Evolutionary conservation across 2,888 invertebrate species (phyloP).

Genomic region (Drosophila borealis): DNA sequence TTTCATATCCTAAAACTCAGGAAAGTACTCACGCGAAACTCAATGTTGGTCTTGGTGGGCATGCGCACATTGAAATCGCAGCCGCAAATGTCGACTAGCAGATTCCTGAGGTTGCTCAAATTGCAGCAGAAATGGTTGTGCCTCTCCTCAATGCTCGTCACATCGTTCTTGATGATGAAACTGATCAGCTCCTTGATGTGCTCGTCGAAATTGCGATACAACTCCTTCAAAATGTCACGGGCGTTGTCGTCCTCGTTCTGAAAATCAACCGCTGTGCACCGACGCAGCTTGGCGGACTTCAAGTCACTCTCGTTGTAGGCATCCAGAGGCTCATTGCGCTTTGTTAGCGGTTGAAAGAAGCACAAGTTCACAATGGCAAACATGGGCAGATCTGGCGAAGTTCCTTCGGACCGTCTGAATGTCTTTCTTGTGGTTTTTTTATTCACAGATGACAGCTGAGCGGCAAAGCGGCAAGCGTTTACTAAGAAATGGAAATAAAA

Average conservation of each 20-base stretch:
- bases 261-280: conserved; percentile 33
- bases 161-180: conserved; percentile 40
- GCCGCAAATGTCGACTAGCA: conserved; percentile 67
- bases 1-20: not conserved
- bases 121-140: conserved; percentile 70
- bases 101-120: conserved; percentile 66
- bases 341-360: conserved; percentile 51
- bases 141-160: conserved; percentile 39
- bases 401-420: rapidly evolving
- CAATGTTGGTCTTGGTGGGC: conserved; percentile 74
- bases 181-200: conserved; percentile 49
- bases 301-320: conserved; percentile 44
- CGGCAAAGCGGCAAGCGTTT: conserved; percentile 60
- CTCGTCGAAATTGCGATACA: conserved; percentile 62
- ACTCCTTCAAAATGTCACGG: conserved; percentile 32
- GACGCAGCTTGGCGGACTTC: conserved; percentile 31
- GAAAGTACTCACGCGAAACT: conserved; percentile 62
- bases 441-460: conserved; percentile 1
- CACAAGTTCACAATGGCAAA: conserved; percentile 67
- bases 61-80: conserved; percentile 72
- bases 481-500: conserved; percentile 27
- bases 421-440: not conserved
- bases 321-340: conserved; percentile 44
- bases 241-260: not conserved
- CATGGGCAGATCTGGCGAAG: conserved; percentile 15